Base-by-base conservation (phyloP, 2,797 vertebrate species). In the Bovichtus variegatus region DNA sequence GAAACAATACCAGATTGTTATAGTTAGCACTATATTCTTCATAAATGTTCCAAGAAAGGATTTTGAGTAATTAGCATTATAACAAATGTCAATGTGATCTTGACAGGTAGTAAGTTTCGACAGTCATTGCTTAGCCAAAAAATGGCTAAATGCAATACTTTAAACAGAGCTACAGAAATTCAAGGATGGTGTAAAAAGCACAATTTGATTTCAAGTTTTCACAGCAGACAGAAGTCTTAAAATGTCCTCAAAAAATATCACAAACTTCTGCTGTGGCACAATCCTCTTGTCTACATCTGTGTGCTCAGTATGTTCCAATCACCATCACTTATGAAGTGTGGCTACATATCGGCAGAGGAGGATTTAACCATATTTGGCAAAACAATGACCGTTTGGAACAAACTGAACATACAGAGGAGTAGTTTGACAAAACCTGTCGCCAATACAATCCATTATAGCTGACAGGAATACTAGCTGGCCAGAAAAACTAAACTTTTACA, bases 381-480 rank as follows among this genome's bases (percentile, higher is more conserved):
- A 72, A 61, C 62, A 72, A 29, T 55, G 6, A 2, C 29, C 5
- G 16, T 61, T 67, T 47, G 51, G 27, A 55, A 63, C 62, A 50
- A 3, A 11, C 46, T 62, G 55, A 59, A 67, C n/a, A 46, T 50
- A 25, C 62, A 78, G 57, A 60, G 63, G 51, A 64, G 29, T 6
- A 10, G 38, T 77, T 62, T 34, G 25, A 49, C 19, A 43, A 46
- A 62, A 38, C 25, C 8, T 19, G 9, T 43, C 6, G n/a, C 38
- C 44, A 66, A 55, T 67, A 54, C 50, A n/a, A 76, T 69, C n/a
- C 5, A 27, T 19, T 70, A 11, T 57, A 23, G 38, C 31, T 57
- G 25, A 73, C 49, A 34, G 46, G 21, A 72, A 23, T 36, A 18
- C 34, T 36, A 18, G 23, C 71, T 64, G 68, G 80, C 43, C 21